Conservation (phyloP, 2,888 invertebrate genomes). For the Vanessa cardui region DNA sequence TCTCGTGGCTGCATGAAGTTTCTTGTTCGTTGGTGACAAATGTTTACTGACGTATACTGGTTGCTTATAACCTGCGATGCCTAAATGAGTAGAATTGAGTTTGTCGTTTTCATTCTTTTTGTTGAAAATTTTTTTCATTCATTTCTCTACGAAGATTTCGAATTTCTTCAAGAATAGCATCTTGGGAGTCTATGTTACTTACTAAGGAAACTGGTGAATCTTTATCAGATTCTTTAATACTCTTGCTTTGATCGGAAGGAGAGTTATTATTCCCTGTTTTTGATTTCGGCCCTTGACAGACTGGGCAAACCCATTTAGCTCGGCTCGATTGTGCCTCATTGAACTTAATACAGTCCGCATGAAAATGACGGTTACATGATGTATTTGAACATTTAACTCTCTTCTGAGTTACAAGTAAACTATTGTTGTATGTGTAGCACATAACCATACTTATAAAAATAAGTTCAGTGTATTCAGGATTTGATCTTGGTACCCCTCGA, state of each 20-base stretch:
- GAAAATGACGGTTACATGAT: neutral
- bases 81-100: slow-evolving; percentile 21
- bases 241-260: slow-evolving; percentile 2
- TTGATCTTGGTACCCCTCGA: too few species aligned
- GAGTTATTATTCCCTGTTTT: slow-evolving; percentile 10
- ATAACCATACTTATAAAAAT: too few species aligned
- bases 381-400: too few species aligned
- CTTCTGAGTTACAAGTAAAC: too few species aligned
- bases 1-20: slow-evolving; percentile 3
- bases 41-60: slow-evolving; percentile 1
- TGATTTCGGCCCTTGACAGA: slow-evolving; percentile 12
- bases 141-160: slow-evolving; percentile 18
- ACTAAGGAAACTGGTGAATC: slow-evolving; percentile 7
- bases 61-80: slow-evolving; percentile 17
- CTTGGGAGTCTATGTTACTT: slow-evolving; percentile 9
- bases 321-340: slow-evolving; percentile 6
- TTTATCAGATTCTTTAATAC: slow-evolving; percentile 1
- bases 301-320: slow-evolving; percentile 11
- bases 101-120: slow-evolving; percentile 26
- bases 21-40: neutral
- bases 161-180: slow-evolving; percentile 16
- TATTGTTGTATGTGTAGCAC: too few species aligned
- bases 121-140: slow-evolving; percentile 28
- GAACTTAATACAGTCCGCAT: neutral
- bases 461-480: too few species aligned